Evolutionary conservation across 2,888 invertebrate species (phyloP).

Genomic region (Cerastoderma edule): DNA sequence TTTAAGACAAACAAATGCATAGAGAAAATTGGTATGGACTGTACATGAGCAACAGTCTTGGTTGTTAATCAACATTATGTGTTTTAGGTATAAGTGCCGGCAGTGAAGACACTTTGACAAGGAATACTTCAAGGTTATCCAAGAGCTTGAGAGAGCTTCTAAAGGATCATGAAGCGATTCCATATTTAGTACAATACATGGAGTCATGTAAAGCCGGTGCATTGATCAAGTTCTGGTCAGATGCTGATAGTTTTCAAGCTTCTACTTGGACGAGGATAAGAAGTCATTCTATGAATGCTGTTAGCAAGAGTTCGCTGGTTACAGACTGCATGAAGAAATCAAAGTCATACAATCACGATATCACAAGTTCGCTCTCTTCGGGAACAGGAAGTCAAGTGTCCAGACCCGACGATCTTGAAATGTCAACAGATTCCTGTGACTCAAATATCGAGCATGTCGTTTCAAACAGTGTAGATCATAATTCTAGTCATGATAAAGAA

Average conservation of each 20-base stretch:
- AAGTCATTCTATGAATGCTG: conserved; percentile 71
- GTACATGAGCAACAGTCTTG: too few species aligned
- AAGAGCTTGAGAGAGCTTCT: conserved; percentile 91
- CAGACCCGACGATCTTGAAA: not conserved
- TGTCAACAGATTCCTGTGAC: conserved; percentile 15
- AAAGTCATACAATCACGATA: conserved; percentile 47
- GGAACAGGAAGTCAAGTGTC: not conserved
- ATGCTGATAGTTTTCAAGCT: conserved; percentile 84
- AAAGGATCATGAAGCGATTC: conserved; percentile 90
- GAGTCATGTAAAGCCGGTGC: conserved; percentile 87
- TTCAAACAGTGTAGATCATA: not conserved
- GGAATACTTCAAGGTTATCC: conserved; percentile 86
- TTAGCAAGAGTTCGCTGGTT: conserved; percentile 58
- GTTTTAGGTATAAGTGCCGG: conserved; percentile 48
- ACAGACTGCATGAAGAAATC: conserved; percentile 27
- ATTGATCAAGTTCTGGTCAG: conserved; percentile 85
- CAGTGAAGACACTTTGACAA: conserved; percentile 51
- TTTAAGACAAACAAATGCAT: too few species aligned
- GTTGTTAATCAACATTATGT: too few species aligned
- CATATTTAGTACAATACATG: conserved; percentile 94
- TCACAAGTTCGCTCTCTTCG: conserved; percentile 45
- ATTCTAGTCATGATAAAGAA: conserved; percentile 12
- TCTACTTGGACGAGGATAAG: conserved; percentile 75
- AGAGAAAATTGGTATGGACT: too few species aligned
- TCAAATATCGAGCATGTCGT: not conserved